A percentile compares a stretch with the other conserved stretches of the same genome.
Conservation (phyloP, 2,797 vertebrate genomes). For the Pyrocephalus nanus region DNA sequence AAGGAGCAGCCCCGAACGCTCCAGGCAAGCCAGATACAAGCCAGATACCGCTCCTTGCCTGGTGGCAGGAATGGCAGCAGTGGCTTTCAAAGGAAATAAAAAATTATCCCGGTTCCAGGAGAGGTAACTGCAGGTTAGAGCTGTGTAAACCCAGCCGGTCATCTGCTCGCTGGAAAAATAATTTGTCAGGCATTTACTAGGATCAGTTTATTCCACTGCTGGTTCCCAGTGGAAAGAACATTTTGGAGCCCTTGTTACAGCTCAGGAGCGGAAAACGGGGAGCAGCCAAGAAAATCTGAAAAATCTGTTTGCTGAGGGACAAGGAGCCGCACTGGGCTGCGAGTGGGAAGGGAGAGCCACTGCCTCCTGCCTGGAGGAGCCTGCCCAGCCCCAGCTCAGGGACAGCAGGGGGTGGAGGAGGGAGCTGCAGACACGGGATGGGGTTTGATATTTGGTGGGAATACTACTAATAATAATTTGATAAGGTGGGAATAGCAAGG, state of each 20-base stretch:
- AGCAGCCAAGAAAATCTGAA: slow-evolving; percentile 65
- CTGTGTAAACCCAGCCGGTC: slow-evolving; percentile 16
- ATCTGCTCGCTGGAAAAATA: slow-evolving; percentile 50
- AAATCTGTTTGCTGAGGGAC: slow-evolving; percentile 42
- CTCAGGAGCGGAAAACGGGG: slow-evolving; percentile 44
- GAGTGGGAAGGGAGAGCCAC: not conserved
- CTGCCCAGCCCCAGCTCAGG: not conserved
- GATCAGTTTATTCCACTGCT: slow-evolving; percentile 64
- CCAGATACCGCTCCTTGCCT: not conserved
- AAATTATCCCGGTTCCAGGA: not conserved
- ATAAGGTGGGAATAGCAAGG: not conserved
- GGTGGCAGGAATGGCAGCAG: not conserved
- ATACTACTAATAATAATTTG: too few relatives aligned
- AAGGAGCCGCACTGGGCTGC: not conserved
- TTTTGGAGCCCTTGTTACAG: slow-evolving; percentile 58
- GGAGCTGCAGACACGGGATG: not conserved
- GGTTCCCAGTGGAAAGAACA: slow-evolving; percentile 71
- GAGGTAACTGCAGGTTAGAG: slow-evolving; percentile 67
- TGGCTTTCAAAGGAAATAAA: slow-evolving; percentile 10
- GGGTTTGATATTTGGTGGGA: not conserved
- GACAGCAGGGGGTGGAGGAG: not conserved
- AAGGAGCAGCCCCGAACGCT: not conserved
- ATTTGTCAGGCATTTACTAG: slow-evolving; percentile 62
- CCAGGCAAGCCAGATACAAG: not conserved
- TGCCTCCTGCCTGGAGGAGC: not conserved